These are phyloP conservation scores for Pteropus alecto DNA, from an alignment of 2,113 vertebrate species.

Conservation along the genomic window DNA sequence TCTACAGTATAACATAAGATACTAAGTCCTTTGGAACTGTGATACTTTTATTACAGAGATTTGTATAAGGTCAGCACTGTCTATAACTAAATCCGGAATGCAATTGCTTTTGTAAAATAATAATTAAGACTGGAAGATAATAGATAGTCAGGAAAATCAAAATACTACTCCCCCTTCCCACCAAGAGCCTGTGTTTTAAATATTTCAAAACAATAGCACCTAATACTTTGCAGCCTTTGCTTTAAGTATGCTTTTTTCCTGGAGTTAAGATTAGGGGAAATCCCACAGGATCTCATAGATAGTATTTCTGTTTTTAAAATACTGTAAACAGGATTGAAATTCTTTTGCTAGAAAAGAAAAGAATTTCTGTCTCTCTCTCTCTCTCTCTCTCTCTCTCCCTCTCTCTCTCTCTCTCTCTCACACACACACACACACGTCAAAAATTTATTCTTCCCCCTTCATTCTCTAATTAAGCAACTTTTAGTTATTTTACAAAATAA, in stretches of 20 bases:
- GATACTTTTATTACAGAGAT: background rate
- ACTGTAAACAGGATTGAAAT: background rate
- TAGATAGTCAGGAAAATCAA: constrained; percentile 18
- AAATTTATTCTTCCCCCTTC: background rate
- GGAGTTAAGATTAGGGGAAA: constrained; percentile 2
- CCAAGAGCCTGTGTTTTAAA: background rate
- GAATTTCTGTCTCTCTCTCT: background rate
- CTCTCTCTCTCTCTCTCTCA: too few relatives aligned
- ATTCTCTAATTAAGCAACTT: background rate
- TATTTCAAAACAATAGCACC: background rate
- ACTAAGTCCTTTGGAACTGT: background rate
- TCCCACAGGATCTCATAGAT: background rate
- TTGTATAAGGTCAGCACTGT: background rate
- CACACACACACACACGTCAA: background rate
- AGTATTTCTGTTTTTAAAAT: background rate
- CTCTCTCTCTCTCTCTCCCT: too few relatives aligned
- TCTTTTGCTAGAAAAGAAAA: background rate
- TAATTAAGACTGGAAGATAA: background rate
- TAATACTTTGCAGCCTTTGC: constrained; percentile 9
- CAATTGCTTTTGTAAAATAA: constrained; percentile 25
- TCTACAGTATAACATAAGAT: background rate
- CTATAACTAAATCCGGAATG: background rate
- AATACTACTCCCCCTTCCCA: background rate
- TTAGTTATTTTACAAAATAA: constrained; percentile 49
- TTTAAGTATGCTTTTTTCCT: background rate